phyloP scores from a whole-genome alignment of 2,797 vertebrate genomes.

The Eulemur albifrons region DNA sequence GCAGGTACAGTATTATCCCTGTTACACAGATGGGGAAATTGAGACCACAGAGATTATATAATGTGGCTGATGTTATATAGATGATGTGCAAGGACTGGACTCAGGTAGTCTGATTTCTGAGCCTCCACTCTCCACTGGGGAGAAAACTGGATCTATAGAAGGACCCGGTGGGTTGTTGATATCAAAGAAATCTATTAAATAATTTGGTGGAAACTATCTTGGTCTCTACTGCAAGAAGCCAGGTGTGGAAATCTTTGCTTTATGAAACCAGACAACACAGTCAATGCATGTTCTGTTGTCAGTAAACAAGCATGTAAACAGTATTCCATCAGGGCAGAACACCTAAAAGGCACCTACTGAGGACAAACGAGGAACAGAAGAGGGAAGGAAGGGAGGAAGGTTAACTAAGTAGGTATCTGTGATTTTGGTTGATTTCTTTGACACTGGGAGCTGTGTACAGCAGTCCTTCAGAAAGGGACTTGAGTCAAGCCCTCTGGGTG shows the following conservation, averaged over 20 bases:
- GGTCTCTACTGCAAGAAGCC: neutral
- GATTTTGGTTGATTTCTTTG: neutral
- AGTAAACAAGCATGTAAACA: neutral
- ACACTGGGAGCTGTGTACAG: too few species aligned
- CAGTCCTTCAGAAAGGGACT: neutral
- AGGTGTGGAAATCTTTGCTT: neutral
- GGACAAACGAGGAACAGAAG: rapidly evolving
- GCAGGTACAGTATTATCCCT: neutral
- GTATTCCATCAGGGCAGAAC: neutral
- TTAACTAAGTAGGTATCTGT: neutral
- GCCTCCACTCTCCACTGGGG: neutral
- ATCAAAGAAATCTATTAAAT: neutral
- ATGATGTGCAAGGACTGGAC: neutral
- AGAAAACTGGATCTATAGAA: neutral
- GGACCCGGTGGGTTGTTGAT: neutral
- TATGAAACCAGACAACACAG: neutral
- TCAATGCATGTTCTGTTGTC: neutral
- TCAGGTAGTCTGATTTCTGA: neutral
- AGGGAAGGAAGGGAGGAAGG: too few species aligned
- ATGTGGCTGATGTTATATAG: neutral
- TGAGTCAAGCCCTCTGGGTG: too few species aligned
- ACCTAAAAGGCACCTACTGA: neutral
- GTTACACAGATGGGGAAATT: neutral
- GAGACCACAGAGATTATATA: neutral
- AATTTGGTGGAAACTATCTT: neutral